phyloP scores from a whole-genome alignment of 2,113 vertebrate genomes.

The Pelusios castaneus region DNA sequence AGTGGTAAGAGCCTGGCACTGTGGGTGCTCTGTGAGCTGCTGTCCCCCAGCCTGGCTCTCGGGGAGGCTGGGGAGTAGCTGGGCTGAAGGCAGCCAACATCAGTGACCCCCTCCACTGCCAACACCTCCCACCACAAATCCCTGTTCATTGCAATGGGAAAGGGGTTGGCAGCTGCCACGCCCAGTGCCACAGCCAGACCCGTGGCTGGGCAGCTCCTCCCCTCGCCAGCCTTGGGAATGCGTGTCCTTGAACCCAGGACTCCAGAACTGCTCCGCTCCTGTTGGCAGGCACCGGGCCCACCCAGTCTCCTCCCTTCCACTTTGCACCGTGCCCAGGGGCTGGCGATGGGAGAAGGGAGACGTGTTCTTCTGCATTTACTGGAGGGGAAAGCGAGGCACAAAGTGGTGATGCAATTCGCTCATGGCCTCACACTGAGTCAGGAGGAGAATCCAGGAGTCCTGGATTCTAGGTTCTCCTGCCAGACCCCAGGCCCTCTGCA shows the following conservation, averaged over 20 bases:
- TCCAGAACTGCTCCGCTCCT: no score
- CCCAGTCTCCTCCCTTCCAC: no score
- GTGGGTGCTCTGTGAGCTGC: not conserved
- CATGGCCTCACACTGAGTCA: not conserved
- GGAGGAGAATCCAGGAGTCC: not conserved
- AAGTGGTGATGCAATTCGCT: not conserved
- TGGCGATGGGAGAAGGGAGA: not conserved
- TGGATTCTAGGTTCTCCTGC: not conserved
- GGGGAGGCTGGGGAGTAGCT: not conserved
- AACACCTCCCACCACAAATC: not conserved
- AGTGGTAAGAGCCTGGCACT: not conserved
- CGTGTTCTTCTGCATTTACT: not conserved
- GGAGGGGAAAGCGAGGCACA: slow-evolving; percentile 4
- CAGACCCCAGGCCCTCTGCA: not conserved
- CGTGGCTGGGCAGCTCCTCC: no score
- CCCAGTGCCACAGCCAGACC: not conserved
- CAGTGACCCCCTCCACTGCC: not conserved
- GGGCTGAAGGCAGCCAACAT: not conserved
- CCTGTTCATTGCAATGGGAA: no score
- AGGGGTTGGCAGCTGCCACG: no score
- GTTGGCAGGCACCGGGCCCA: not conserved
- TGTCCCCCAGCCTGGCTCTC: not conserved
- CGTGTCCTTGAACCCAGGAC: not conserved
- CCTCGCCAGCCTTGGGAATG: no score
- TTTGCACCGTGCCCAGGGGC: no score